Percentiles rank a stretch among this genome's conserved stretches.
Evolutionary conservation across 1,140 invertebrate species (phyloP).

Genomic region (Halyomorpha halys): DNA sequence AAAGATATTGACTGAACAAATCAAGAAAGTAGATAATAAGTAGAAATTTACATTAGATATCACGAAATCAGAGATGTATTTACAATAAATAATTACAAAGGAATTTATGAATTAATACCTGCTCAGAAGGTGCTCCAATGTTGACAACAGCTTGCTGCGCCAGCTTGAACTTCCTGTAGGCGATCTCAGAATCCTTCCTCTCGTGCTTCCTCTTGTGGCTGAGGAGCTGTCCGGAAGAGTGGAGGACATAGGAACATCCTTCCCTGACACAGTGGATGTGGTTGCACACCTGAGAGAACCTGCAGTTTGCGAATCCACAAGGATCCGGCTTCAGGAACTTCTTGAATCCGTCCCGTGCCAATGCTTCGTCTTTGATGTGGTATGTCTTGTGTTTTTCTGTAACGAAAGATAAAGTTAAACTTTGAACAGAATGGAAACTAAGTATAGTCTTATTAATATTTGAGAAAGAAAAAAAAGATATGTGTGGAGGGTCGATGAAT

Average conservation of each 20-base stretch:
- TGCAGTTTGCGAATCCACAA: slow-evolving; percentile 81
- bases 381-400: slow-evolving; percentile 98
- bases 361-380: slow-evolving; percentile 93
- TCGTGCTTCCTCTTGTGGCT: slow-evolving; percentile 97
- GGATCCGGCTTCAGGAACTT: slow-evolving; percentile 97
- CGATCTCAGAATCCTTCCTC: slow-evolving; percentile 75
- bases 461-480: too few species aligned
- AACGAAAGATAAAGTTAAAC: slow-evolving; percentile 30
- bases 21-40: too few species aligned
- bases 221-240: slow-evolving; percentile 92
- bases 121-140: slow-evolving; percentile 23
- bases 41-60: too few species aligned
- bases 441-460: too few species aligned
- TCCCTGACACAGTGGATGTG: slow-evolving; percentile 96
- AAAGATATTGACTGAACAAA: neutral
- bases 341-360: slow-evolving; percentile 92
- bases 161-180: slow-evolving; percentile 67
- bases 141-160: slow-evolving; percentile 41
- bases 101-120: neutral
- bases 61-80: too few species aligned
- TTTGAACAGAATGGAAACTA: too few species aligned
- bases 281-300: slow-evolving; percentile 89
- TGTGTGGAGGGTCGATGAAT: too few species aligned
- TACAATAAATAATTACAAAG: too few species aligned
- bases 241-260: slow-evolving; percentile 89